Conservation (phyloP, 2,797 vertebrate species). For the Oreochromis mossambicus region DNA sequence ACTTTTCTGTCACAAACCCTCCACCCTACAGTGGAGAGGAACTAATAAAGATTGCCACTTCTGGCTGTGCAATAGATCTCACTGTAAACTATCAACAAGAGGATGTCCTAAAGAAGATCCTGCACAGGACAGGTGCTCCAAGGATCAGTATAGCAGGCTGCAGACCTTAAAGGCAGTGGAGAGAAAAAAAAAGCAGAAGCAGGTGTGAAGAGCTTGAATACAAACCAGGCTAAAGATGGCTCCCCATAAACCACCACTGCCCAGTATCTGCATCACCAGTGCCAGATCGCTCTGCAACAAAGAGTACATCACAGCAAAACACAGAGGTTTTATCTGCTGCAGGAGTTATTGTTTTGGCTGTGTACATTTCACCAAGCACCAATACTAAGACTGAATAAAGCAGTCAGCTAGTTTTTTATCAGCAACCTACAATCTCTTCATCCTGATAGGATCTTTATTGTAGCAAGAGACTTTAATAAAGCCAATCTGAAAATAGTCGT, state of each 20-base stretch:
- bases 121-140: background rate
- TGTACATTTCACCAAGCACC: background rate
- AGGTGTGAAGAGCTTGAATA: background rate
- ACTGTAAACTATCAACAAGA: background rate
- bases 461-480: background rate
- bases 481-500: background rate
- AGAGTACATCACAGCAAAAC: background rate
- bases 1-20: background rate
- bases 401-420: background rate
- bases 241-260: background rate
- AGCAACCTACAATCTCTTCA: background rate
- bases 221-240: background rate
- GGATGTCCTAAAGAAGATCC: background rate
- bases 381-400: background rate
- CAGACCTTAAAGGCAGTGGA: background rate
- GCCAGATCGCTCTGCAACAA: background rate
- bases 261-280: background rate
- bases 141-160: background rate
- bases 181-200: background rate
- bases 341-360: background rate
- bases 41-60: background rate
- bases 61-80: background rate
- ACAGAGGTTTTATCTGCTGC: background rate
- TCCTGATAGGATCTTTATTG: background rate
- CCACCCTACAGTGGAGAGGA: background rate